Evolutionary conservation across 2,888 invertebrate species (phyloP).

Genomic region (Polietes domitor): DNA sequence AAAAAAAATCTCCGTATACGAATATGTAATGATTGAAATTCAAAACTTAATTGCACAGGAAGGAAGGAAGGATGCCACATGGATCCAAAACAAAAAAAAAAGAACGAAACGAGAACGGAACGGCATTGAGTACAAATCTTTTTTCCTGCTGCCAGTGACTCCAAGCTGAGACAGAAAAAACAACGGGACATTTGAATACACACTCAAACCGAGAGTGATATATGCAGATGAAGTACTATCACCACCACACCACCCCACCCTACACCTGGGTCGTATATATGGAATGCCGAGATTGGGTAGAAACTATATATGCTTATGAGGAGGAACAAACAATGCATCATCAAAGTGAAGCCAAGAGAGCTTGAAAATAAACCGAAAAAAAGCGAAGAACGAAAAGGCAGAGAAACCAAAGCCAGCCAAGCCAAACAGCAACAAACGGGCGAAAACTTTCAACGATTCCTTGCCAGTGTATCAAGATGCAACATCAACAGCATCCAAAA

Average conservation of each 20-base stretch:
- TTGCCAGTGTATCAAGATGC: neutral
- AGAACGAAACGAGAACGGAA: conserved; percentile 33
- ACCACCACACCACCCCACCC: too few species aligned
- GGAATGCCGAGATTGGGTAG: conserved; percentile 24
- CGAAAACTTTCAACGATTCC: conserved; percentile 43
- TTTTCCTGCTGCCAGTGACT: conserved; percentile 41
- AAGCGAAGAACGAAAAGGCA: conserved; percentile 48
- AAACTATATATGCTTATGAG: conserved; percentile 51
- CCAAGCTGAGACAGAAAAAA: conserved; percentile 3
- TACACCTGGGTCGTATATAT: too few species aligned
- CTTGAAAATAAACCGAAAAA: conserved; percentile 30
- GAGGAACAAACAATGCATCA: conserved; percentile 60
- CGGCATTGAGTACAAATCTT: conserved; percentile 43
- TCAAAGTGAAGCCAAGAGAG: conserved; percentile 49
- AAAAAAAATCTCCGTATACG: conserved; percentile 50
- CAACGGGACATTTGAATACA: conserved; percentile 60
- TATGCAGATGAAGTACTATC: conserved; percentile 31
- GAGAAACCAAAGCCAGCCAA: conserved; percentile 41
- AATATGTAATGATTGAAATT: conserved; percentile 65
- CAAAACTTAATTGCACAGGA: conserved; percentile 68
- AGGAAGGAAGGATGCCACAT: conserved; percentile 59
- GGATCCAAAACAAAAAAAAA: neutral
- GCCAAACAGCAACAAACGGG: conserved; percentile 11
- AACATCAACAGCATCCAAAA: neutral
- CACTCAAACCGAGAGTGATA: conserved; percentile 28